Percentiles rank a stretch among this genome's conserved stretches.
These are phyloP conservation scores for Noctua pronuba DNA, from an alignment of 2,888 invertebrate species.

Conservation along the genomic window DNA sequence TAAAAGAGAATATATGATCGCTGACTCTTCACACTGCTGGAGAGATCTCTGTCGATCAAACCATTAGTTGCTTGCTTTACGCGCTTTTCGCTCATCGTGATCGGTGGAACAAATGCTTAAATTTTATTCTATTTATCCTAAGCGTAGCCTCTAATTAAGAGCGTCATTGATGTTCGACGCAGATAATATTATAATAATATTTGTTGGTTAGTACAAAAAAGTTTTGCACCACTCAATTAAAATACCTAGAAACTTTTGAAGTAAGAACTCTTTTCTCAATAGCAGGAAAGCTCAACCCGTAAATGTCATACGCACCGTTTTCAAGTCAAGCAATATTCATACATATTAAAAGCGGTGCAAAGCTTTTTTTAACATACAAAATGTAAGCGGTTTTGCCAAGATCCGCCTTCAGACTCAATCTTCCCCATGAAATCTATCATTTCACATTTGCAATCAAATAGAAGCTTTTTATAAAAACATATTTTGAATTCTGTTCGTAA, in stretches of 20 bases:
- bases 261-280: not conserved
- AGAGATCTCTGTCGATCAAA: no score
- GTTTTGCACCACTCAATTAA: constrained; percentile 21
- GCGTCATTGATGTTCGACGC: constrained; percentile 11
- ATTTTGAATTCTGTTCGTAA: constrained; percentile 11
- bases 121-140: not conserved
- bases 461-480: constrained; percentile 31
- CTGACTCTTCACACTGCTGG: no score
- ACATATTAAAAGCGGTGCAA: constrained; percentile 41
- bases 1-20: no score
- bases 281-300: not conserved
- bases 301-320: constrained; percentile 3
- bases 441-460: constrained; percentile 21
- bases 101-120: not conserved
- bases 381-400: constrained; percentile 17
- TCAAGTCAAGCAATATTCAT: constrained; percentile 27
- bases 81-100: not conserved
- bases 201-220: constrained; percentile 18
- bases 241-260: not conserved
- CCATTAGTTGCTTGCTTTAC: not conserved
- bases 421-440: constrained; percentile 54
- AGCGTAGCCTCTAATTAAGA: not conserved
- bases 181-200: not conserved
- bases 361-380: constrained; percentile 38
- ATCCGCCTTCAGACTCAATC: constrained; percentile 52